Evolutionary conservation across 2,797 vertebrate genomes (phyloP).

Genomic region (Sebastiscus albofasciatus): DNA sequence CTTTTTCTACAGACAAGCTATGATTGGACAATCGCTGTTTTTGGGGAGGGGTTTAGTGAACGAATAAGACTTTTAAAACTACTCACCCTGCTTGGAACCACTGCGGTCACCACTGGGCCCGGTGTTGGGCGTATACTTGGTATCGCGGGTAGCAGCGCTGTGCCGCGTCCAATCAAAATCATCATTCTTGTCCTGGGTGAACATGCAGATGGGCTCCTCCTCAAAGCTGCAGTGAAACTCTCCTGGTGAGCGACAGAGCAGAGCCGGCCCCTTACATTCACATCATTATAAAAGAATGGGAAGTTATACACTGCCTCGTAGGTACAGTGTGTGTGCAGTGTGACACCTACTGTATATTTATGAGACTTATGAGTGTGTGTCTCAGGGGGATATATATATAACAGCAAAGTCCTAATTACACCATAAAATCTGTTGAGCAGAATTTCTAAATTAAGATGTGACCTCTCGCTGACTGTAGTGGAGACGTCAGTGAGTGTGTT

Average conservation of each 20-base stretch:
- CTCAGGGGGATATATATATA: conserved; percentile 38
- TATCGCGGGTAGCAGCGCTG: conserved; percentile 94
- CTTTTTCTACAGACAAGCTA: background rate
- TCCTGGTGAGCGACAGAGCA: conserved; percentile 81
- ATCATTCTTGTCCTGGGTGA: conserved; percentile 97
- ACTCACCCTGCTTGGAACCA: conserved; percentile 95
- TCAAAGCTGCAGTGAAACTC: conserved; percentile 99
- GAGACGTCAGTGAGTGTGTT: conserved; percentile 18
- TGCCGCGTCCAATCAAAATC: conserved; percentile 98
- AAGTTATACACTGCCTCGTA: conserved; percentile 7
- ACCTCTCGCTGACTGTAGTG: conserved; percentile 56
- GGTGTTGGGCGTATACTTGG: conserved; percentile 97
- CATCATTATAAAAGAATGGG: conserved; percentile 5
- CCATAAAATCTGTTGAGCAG: conserved; percentile 29
- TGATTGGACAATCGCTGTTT: background rate
- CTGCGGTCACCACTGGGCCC: conserved; percentile 92
- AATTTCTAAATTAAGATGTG: conserved; percentile 64
- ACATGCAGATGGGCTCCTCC: conserved; percentile 96
- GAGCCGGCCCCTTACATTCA: conserved; percentile 16
- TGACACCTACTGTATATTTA: conserved; percentile 57
- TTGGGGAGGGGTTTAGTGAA: background rate
- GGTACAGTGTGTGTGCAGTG: conserved; percentile 12
- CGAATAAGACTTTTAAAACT: background rate
- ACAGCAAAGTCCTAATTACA: conserved; percentile 63
- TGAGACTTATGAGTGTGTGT: conserved; percentile 35